Base-by-base conservation (phyloP, 2,797 vertebrate genomes). In the Pseudotriccus pelzelni region DNA sequence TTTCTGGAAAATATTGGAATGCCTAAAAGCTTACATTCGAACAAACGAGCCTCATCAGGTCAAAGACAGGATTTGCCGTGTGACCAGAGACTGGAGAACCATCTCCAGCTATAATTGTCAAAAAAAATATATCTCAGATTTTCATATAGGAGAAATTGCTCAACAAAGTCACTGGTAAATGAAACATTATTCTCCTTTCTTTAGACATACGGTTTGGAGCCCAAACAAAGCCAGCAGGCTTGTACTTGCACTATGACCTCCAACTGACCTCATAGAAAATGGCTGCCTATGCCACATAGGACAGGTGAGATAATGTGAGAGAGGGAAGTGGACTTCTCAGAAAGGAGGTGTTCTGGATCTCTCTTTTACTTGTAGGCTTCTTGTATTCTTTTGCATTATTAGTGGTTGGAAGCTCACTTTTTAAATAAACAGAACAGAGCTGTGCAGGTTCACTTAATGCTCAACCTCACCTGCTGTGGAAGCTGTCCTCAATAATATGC, bases 191-290 rank as follows among this genome's bases (percentile, higher is more conserved):
- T 67, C 27, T 80, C 20, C 24, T 47, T 70, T 47, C 13, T 59
- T 52, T 23, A 68, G 9, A 8, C 12, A 36, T 41, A 49, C 32
- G 2, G 30, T 81, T 72, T 0, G 0, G 41, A 52, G 10, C 12
- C 19, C 36, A 64, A 4, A 64, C 25, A 47, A 81, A 70, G n/a
- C 6, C 41, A 63, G 7, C 5, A 56, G 18, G 28, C 23, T 58
- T 58, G 7, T 12, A 55, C 20, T 49, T 73, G 16, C 36, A 36
- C 27, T 19, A 9, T 10, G 15, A 39, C 17, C 17, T 79, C 28
- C 32, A 79, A 49, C 1, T 22, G 50, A 64, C 12, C 7, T n/a
- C 15, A 37, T 0, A 32, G 30, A 32, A 80, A 89, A 79, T 1
- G 5, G 23, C 16, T 58, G 19, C 41, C 50, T 56, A 6, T 17